Evolutionary conservation across 64 coral and sea anemone species (phyloP), one percentile per base, ranked within the genome.

Genomic region (Pachyseris speciosa): DNA sequence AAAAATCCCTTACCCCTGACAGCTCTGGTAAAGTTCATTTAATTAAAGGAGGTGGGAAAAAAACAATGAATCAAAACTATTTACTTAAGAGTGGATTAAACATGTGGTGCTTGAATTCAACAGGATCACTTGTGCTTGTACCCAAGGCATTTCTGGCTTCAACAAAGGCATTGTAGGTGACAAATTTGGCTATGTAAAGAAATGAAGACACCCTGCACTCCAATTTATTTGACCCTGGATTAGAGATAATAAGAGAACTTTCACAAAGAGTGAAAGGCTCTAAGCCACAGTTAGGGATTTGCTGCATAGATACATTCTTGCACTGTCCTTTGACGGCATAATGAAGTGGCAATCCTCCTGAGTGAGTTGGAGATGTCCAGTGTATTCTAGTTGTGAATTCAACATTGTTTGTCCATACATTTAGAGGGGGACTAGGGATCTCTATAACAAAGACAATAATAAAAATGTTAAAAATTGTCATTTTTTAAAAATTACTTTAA

Each of bases 321-420:
- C 77, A 81, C 55, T n/a, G 33, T 81, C 6, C 77, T 63, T 81
- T 81, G 77, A 81, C 77, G 1, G 37, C 34, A 63, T 81, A 81
- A 24, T 12, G 37, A 2, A 81, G 52, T 22, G 19, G 33, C 37
- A 81, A 40, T 36, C 48, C 48, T 27, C 77, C 77, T 10, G 1
- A 6, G 52, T 81, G 37, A 2, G 2, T 4, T 13, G 77, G 77
- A 26, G 52, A 53, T 4, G 55, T 81, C 77, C 77, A 81, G 31
- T 81, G 77, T 39, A 81, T 61, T 13, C 20, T 26, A n/a, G 77
- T 58, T 19, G 25, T 5, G 10, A 63, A 41, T 10, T 81, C 77
- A 59, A 81, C 77, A 63, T 81, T 81, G 31, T 81, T 81, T 38
- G 25, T 26, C 77, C 77, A 81, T 5, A 81, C 51, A 81, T 60